A percentile compares a stretch with the other conserved stretches of the same genome.
Evolutionary conservation across 2,113 vertebrate genomes (phyloP).

Genomic region (Sinocyclocheilus anshuiensis): DNA sequence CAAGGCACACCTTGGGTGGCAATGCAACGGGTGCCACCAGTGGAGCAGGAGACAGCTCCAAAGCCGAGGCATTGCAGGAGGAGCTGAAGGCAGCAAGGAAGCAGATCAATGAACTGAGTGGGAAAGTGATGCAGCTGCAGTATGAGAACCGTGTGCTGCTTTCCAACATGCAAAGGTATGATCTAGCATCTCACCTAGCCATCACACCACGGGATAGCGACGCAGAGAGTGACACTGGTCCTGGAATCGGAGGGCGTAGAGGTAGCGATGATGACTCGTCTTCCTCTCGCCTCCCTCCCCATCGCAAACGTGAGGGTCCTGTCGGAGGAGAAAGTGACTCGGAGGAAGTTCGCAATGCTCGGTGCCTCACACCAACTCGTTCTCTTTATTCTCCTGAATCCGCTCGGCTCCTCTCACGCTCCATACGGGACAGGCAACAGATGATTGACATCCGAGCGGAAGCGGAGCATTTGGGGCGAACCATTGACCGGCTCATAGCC

Average conservation of each 20-base stretch:
- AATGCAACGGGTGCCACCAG: conserved; percentile 71
- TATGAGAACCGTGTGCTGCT: too few species aligned
- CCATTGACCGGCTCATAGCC: conserved; percentile 81
- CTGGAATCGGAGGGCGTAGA: conserved; percentile 80
- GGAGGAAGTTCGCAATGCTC: conserved; percentile 86
- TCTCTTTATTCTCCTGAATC: conserved; percentile 86
- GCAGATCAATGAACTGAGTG: too few species aligned
- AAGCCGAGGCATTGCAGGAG: conserved; percentile 88
- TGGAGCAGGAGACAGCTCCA: conserved; percentile 74
- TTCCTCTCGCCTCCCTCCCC: conserved; percentile 83
- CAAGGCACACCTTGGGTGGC: conserved; percentile 77
- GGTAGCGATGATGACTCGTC: conserved; percentile 91
- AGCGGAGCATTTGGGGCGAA: conserved; percentile 89
- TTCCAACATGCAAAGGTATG: conserved; percentile 96
- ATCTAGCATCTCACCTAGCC: conserved; percentile 89
- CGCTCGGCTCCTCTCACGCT: conserved; percentile 68
- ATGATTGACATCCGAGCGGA: conserved; percentile 95
- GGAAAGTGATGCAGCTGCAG: too few species aligned
- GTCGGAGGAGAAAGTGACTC: conserved; percentile 94
- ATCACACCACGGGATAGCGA: conserved; percentile 83
- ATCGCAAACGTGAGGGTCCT: conserved; percentile 93
- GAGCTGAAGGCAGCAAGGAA: conserved; percentile 87
- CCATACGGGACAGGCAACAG: conserved; percentile 75
- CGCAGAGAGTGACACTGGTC: conserved; percentile 88
- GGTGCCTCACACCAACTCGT: conserved; percentile 85